Evolutionary conservation across 2,888 invertebrate genomes (phyloP).

Genomic region (Patella ulyssiponensis): DNA sequence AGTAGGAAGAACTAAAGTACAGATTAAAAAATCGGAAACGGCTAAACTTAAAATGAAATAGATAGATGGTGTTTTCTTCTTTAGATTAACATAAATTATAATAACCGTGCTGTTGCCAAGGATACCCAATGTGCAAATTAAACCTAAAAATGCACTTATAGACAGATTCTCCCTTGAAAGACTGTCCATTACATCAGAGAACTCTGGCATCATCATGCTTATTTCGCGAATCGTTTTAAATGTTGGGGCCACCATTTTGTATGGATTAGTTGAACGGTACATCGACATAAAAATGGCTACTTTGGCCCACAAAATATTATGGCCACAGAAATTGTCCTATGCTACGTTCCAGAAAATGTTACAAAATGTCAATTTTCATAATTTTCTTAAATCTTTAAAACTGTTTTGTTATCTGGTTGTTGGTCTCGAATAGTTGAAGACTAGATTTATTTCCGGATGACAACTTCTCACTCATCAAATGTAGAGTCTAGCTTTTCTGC

Average conservation of each 20-base stretch:
- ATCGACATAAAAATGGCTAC: too few relatives aligned
- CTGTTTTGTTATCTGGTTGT: too few relatives aligned
- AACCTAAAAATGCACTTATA: not conserved
- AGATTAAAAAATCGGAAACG: slow-evolving; percentile 1
- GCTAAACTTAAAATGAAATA: slow-evolving; percentile 1
- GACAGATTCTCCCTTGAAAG: not conserved
- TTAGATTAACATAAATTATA: slow-evolving; percentile 5
- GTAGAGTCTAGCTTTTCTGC: too few relatives aligned
- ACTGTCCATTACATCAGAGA: not conserved
- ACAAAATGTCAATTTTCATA: too few relatives aligned
- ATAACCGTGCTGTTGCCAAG: slow-evolving; percentile 4
- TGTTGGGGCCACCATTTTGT: not conserved
- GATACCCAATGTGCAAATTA: not conserved
- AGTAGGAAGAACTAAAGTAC: not conserved
- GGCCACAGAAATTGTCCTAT: too few relatives aligned
- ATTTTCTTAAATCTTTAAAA: too few relatives aligned
- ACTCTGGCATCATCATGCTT: not conserved
- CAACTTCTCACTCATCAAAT: too few relatives aligned
- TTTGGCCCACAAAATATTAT: too few relatives aligned
- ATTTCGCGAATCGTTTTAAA: not conserved
- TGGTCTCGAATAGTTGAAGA: too few relatives aligned
- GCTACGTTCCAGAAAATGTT: too few relatives aligned
- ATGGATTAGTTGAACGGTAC: too few relatives aligned
- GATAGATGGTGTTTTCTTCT: not conserved
- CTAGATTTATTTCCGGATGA: too few relatives aligned